Percentiles rank a stretch among this genome's conserved stretches.
Evolutionary conservation across 2,113 vertebrate genomes (phyloP).

Genomic region (Puntigrus tetrazona): DNA sequence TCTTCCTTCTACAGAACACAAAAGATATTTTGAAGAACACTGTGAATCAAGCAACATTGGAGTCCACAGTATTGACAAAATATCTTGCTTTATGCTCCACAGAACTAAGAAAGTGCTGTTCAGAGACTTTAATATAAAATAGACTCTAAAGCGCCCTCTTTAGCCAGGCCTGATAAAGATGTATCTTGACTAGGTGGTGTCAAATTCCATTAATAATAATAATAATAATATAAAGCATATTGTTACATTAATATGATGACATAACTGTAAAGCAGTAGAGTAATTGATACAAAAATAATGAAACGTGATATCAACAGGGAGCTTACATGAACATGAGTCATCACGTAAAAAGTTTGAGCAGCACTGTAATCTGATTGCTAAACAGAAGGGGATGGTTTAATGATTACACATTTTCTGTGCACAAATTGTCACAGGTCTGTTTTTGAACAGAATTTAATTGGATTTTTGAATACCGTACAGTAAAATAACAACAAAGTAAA

Average conservation of each 20-base stretch:
- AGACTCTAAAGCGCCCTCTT: conserved; percentile 73
- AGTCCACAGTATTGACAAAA: background rate
- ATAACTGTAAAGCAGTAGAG: background rate
- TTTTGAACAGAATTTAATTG: background rate
- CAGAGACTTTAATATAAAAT: background rate
- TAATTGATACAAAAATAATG: background rate
- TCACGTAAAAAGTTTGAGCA: background rate
- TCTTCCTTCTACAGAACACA: background rate
- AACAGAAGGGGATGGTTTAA: background rate
- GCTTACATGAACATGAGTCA: background rate
- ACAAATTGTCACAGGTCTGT: background rate
- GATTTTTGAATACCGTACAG: background rate
- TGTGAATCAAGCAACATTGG: background rate
- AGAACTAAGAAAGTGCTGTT: background rate
- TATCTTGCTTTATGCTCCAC: background rate
- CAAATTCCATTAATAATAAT: background rate
- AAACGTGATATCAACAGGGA: background rate
- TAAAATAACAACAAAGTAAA: background rate
- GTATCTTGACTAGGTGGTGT: background rate
- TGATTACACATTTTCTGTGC: conserved; percentile 25
- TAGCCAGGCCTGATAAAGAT: conserved; percentile 47
- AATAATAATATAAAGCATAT: background rate
- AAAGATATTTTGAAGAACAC: background rate
- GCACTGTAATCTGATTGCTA: background rate
- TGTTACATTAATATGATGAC: background rate